Evolutionary conservation across 2,113 vertebrate species (phyloP).

Genomic region (Sorex araneus): DNA sequence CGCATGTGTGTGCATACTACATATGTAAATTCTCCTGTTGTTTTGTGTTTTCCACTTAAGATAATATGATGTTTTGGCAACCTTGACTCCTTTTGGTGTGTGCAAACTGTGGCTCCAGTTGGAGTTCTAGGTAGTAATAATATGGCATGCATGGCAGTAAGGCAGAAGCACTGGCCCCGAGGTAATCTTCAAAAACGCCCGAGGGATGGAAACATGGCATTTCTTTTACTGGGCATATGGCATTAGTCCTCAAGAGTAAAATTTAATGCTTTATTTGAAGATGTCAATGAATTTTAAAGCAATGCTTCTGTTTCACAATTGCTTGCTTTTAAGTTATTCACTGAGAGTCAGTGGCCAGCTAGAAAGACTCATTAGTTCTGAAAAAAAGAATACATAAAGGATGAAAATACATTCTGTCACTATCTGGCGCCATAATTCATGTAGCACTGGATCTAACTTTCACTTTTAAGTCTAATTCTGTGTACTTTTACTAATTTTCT

Average conservation of each 20-base stretch:
- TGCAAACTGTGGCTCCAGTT: conserved; percentile 55
- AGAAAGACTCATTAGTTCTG: conserved; percentile 67
- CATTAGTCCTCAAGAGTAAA: conserved; percentile 75
- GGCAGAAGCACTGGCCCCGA: conserved; percentile 62
- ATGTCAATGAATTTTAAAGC: conserved; percentile 64
- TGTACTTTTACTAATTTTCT: conserved; percentile 54
- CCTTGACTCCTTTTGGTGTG: not conserved
- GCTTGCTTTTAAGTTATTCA: conserved; percentile 59
- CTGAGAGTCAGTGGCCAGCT: conserved; percentile 68
- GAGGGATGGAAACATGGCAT: not conserved
- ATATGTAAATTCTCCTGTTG: not conserved
- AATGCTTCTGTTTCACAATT: conserved; percentile 69
- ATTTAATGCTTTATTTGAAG: conserved; percentile 80
- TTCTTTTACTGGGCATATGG: conserved; percentile 59
- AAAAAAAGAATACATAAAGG: conserved; percentile 5
- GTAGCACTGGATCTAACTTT: not conserved
- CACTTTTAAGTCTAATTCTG: not conserved
- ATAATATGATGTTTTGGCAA: not conserved
- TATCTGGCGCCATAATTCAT: not conserved
- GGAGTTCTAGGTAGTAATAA: conserved; percentile 54
- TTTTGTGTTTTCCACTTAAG: conserved; percentile 5
- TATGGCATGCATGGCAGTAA: conserved; percentile 27
- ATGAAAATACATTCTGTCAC: conserved; percentile 25
- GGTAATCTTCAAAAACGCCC: conserved; percentile 72
- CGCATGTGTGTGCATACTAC: no score